phyloP scores from a whole-genome alignment of 2,797 vertebrate species.

The Gambusia yucatana region DNA sequence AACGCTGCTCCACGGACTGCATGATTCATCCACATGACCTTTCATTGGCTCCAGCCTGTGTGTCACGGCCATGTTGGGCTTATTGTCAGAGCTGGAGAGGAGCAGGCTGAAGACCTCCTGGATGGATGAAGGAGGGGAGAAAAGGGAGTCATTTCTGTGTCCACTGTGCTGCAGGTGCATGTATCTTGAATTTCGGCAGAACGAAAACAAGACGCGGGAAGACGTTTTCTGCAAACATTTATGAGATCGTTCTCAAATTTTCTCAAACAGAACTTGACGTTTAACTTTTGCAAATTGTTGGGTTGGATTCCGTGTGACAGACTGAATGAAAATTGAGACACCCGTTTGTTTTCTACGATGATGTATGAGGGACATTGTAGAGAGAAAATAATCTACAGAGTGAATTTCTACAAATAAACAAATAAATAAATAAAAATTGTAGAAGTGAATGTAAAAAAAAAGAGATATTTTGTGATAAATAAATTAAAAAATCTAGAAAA shows the following conservation, averaged over 20 bases:
- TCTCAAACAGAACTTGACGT: neutral
- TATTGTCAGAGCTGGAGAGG: constrained; percentile 25
- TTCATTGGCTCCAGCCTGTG: constrained; percentile 22
- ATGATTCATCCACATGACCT: constrained; percentile 50
- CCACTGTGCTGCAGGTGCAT: neutral
- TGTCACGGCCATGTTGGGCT: constrained; percentile 30
- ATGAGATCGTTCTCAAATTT: neutral
- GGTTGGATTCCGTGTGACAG: neutral
- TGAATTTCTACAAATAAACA: too few species aligned
- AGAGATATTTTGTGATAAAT: too few species aligned
- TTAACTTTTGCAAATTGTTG: neutral
- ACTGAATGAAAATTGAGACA: too few species aligned
- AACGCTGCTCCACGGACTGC: constrained; percentile 22
- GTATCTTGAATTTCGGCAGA: neutral
- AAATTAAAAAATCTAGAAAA: too few species aligned
- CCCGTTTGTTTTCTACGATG: too few species aligned
- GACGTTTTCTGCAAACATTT: neutral
- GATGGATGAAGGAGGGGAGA: constrained; percentile 20
- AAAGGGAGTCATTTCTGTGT: constrained; percentile 6
- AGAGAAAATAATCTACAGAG: too few species aligned
- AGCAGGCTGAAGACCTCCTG: constrained; percentile 54
- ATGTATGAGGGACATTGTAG: too few species aligned
- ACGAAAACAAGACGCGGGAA: constrained; percentile 2
- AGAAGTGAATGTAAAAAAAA: too few species aligned
- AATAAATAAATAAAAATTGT: too few species aligned